These are phyloP conservation scores for Agrochola lychnidis DNA, from an alignment of 2,888 invertebrate genomes.

Conservation along the genomic window DNA sequence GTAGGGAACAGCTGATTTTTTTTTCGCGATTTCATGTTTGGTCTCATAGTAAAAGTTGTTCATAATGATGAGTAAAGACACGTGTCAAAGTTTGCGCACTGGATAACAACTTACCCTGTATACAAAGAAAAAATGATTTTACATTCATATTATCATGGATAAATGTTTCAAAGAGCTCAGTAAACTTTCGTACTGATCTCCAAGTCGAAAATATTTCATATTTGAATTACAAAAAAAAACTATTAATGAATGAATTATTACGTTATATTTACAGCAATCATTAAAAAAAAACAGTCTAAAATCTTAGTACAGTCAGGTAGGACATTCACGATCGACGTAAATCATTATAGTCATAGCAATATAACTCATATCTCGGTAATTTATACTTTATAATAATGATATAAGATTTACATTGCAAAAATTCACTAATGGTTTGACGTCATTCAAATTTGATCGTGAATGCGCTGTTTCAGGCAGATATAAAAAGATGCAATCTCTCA, in stretches of 20 bases:
- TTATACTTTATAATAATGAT: neutral
- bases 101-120: no score
- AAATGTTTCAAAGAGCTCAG: neutral
- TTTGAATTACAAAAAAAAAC: neutral
- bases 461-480: constrained; percentile 29
- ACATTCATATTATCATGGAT: neutral
- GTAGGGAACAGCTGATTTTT: no score
- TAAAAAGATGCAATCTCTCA: constrained; percentile 49
- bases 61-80: no score
- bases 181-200: constrained; percentile 4
- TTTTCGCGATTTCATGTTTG: no score
- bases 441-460: neutral
- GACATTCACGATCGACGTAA: neutral
- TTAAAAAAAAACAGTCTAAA: constrained; percentile 4
- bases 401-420: constrained; percentile 1
- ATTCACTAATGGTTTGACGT: neutral
- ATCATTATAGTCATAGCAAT: neutral
- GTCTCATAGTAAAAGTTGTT: no score
- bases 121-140: no score
- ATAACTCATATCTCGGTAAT: neutral
- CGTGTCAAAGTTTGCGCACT: no score
- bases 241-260: neutral
- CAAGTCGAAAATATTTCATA: constrained; percentile 10
- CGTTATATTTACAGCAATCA: constrained; percentile 17
- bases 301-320: constrained; percentile 21